Evolutionary conservation across 1,140 invertebrate species (phyloP).

Genomic region (Drosophila auraria): DNA sequence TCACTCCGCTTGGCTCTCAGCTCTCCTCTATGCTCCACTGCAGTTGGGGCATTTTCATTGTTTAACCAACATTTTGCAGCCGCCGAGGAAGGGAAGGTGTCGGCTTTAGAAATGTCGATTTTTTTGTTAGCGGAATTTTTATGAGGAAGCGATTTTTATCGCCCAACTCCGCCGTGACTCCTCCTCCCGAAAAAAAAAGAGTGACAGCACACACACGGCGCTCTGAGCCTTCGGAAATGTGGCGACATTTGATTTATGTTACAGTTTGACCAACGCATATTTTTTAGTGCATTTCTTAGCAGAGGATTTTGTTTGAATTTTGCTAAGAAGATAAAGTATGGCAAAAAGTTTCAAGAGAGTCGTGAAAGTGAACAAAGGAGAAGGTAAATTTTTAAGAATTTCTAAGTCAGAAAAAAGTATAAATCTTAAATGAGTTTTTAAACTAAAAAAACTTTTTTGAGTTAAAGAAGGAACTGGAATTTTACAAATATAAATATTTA

Average conservation of each 20-base stretch:
- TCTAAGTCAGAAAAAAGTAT: too few relatives aligned
- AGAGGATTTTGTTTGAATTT: conserved; percentile 1
- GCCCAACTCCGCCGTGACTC: conserved; percentile 15
- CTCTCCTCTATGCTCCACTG: conserved; percentile 27
- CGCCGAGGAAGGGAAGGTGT: conserved; percentile 44
- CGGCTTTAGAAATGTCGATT: conserved; percentile 49
- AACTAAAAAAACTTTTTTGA: too few relatives aligned
- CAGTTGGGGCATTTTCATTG: conserved; percentile 62
- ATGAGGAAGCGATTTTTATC: conserved; percentile 74
- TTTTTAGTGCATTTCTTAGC: conserved; percentile 29
- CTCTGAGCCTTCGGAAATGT: conserved; percentile 32
- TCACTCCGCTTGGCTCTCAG: not conserved
- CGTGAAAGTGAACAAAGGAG: conserved; percentile 16
- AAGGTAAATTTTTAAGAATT: not conserved
- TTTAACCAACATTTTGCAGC: conserved; percentile 73
- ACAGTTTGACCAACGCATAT: conserved; percentile 59
- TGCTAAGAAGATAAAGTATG: not conserved
- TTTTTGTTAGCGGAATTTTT: conserved; percentile 59
- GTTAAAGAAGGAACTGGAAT: not conserved
- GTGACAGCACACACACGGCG: conserved; percentile 60
- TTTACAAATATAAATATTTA: conserved; percentile 28
- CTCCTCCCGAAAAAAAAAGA: conserved; percentile 33
- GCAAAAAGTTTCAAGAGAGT: not conserved
- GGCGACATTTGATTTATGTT: conserved; percentile 65
- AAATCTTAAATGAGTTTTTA: not conserved